Base-by-base conservation (phyloP, 1,140 invertebrate species). In the Diplogasteroides magnus region DNA sequence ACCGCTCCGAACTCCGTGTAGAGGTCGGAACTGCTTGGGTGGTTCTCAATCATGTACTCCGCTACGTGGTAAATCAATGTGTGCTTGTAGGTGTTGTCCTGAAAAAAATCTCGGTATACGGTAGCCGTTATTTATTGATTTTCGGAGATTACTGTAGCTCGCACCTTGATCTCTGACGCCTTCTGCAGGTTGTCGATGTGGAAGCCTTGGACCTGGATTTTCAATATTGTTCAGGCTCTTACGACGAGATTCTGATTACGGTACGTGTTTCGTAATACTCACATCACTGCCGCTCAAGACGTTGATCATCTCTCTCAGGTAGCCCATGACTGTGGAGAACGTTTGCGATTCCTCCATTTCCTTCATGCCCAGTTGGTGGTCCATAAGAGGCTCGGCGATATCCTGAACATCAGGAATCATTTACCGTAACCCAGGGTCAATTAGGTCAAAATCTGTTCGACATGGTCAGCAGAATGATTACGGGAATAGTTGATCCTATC, bases 321-420 rank as follows among this genome's bases (percentile, higher is more conserved):
- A 93, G 63, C 92, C 90, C 32, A 99, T 87, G 82, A 98, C 95
- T 68, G 90, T 89, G 83, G 91, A 90, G 85, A 98, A 98, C 28
- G 96, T 98, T 85, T 90, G 90, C 85, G 94, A 97, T 72, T 88
- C 87, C 84, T 90, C 89, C 64, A 97, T 85, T 61, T 92, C 89
- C 84, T 93, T 91, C 83, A 97, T 91, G 73, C 93, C 94, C 84
- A 93, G 90, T 86, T 98, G 98, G 71, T 98, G 85, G 86, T 98
- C 95, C 92, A 96, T 94, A 77, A 98, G 86, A 61, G 95, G 94
- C 85, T 98, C 96, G 68, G 93, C 92, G 80, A 98, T 93, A 89
- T 99, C 96, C 37, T 48, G 37, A 48, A 48, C 6, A 48, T 6
- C 19, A 19, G 89, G 92, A 83, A 74, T 85, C 83, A n/a, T n/a